A percentile compares a stretch with the other conserved stretches of the same genome.
These are phyloP conservation scores for Sparidentex hasta DNA, from an alignment of 2,797 vertebrate genomes.

Conservation along the genomic window DNA sequence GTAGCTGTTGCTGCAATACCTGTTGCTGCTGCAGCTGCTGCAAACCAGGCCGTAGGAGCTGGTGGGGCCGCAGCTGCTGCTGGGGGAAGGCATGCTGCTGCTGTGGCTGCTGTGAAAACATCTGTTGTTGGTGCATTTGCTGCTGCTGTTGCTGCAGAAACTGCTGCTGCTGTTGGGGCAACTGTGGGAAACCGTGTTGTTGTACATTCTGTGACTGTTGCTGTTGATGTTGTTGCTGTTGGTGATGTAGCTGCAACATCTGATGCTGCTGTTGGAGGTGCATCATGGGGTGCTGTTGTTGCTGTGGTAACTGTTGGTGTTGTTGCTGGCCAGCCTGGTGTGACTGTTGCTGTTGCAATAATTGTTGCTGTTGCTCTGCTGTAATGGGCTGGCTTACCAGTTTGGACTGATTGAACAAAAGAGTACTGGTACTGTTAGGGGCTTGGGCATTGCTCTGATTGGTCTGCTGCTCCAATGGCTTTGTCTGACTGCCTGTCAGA, in stretches of 20 bases:
- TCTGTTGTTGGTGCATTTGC: conserved; percentile 87
- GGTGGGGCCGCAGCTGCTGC: conserved; percentile 88
- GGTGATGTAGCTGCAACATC: conserved; percentile 76
- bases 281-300: conserved; percentile 81
- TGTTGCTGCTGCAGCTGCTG: conserved; percentile 88
- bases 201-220: conserved; percentile 77
- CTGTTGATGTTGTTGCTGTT: conserved; percentile 74
- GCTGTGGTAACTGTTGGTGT: conserved; percentile 81
- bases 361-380: conserved; percentile 88
- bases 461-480: conserved; percentile 91
- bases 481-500: conserved; percentile 89
- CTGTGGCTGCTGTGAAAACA: conserved; percentile 80
- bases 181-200: conserved; percentile 76
- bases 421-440: conserved; percentile 74
- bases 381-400: conserved; percentile 78
- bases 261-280: conserved; percentile 84
- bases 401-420: conserved; percentile 90
- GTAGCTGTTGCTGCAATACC: conserved; percentile 84
- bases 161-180: conserved; percentile 86
- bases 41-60: conserved; percentile 86
- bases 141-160: conserved; percentile 87
- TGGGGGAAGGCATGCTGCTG: conserved; percentile 82
- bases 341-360: conserved; percentile 86
- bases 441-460: conserved; percentile 83
- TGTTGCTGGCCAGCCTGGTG: conserved; percentile 85